Evolutionary conservation across 2,113 vertebrate genomes (phyloP).

Genomic region (Erpornis zantholeuca): DNA sequence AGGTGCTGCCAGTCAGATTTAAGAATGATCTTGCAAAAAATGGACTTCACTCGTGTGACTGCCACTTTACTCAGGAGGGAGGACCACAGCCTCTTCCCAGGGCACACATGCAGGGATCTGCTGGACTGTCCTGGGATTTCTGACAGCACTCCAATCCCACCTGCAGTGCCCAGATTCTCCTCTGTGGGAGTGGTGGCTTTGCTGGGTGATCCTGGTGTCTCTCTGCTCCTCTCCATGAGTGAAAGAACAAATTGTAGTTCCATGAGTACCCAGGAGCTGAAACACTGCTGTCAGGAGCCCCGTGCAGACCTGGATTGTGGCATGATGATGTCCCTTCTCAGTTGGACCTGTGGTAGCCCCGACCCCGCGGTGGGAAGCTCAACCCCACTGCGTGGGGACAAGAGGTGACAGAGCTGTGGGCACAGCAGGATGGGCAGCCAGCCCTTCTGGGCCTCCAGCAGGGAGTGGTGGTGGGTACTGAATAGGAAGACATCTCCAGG

Average conservation of each 20-base stretch:
- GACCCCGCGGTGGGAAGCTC: rapidly evolving
- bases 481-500: background rate
- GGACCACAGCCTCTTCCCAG: background rate
- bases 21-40: background rate
- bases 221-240: background rate
- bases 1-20: background rate
- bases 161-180: background rate
- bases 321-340: background rate
- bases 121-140: background rate
- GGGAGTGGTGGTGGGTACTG: background rate
- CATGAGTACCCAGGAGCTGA: background rate
- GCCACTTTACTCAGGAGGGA: background rate
- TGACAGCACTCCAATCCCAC: background rate
- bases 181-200: rapidly evolving
- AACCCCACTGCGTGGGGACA: rapidly evolving
- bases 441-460: background rate
- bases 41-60: rapidly evolving
- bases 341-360: rapidly evolving
- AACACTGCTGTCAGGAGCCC: background rate
- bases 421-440: background rate
- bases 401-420: background rate
- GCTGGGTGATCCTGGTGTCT: background rate
- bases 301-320: rapidly evolving
- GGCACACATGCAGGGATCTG: rapidly evolving
- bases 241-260: background rate